A percentile compares a stretch with the other conserved stretches of the same genome.
Conservation (phyloP, 37 sponge, comb jelly and placozoan genomes). For the Axinella damicornis region DNA sequence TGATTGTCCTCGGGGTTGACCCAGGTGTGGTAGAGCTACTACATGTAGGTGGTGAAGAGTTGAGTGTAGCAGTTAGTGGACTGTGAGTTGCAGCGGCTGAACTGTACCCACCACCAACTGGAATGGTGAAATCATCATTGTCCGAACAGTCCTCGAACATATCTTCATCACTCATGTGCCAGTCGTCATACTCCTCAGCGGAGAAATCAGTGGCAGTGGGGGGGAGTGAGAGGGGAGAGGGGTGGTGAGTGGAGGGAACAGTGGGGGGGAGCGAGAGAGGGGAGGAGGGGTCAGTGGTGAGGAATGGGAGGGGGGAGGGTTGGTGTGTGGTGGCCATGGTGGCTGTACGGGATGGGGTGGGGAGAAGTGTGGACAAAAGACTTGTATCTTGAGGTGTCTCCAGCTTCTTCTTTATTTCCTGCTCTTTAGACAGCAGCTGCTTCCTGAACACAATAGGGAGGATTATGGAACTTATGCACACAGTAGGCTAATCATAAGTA, state of each 20-base stretch:
- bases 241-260: background rate
- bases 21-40: too few species aligned
- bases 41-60: slow-evolving; percentile 9
- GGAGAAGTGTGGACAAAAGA: background rate
- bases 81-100: background rate
- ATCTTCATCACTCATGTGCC: background rate
- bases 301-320: background rate
- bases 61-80: too few species aligned
- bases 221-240: background rate
- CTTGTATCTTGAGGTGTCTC: background rate
- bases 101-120: background rate
- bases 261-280: background rate
- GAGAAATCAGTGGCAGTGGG: background rate
- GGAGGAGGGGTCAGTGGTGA: background rate
- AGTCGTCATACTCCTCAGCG: background rate
- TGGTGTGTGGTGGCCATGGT: background rate
- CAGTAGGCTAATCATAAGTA: too few species aligned
- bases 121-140: background rate
- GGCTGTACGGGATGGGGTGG: background rate
- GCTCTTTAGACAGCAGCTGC: slow-evolving; percentile 18
- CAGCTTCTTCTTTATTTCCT: slow-evolving; percentile 22
- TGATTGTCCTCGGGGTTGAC: too few species aligned
- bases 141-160: background rate
- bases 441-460: slow-evolving; percentile 16
- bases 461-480: background rate